Evolutionary conservation across 2,888 invertebrate species (phyloP), one percentile per base, ranked within the genome.

Genomic region (Cantharis nigra): DNA sequence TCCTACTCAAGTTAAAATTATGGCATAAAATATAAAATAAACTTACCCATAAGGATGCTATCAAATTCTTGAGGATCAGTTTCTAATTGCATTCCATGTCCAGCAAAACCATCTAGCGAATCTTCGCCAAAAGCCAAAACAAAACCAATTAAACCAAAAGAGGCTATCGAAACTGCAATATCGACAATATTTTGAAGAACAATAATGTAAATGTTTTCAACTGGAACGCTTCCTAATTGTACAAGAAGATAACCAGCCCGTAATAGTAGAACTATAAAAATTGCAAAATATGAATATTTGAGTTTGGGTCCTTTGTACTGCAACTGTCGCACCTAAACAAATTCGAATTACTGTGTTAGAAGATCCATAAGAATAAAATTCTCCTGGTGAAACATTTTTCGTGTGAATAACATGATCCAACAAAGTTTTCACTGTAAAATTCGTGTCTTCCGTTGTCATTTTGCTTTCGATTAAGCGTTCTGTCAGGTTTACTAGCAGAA

Each of bases 141-240:
- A 26, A 80, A 84, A 9, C 88, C 88, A 9, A 86, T 30, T 9
- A 86, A 64, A 2, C 84, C 77, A 78, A 85, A 89, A 1, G 85
- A 82, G 9, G 85, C 26, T 4, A 85, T 85, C 3, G 85, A 82
- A 70, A 86, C 84, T 7, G 85, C 83, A 63, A 89, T 80, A 63
- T 89, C 89, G 0, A 87, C 70, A 11, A 87, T 80, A 79, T 89
- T 89, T 26, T 89, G 88, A 0, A 88, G 80, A 0, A 89, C 74
- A 14, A 89, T 86, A 63, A 86, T 80, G 73, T 87, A 87, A 0
- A 87, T 84, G 75, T 88, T 86, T 74, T 84, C 85, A 9, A 85
- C 82, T 18, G 88, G 88, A 28, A 88, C 83, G 63, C 84, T 85
- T 14, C 87, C 87, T 11, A 88, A 73, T 80, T 88, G 87, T 0